A percentile compares a stretch with the other conserved stretches of the same genome.
These are phyloP conservation scores for Diplodus puntazzo DNA, from an alignment of 2,797 vertebrate genomes.

Conservation along the genomic window DNA sequence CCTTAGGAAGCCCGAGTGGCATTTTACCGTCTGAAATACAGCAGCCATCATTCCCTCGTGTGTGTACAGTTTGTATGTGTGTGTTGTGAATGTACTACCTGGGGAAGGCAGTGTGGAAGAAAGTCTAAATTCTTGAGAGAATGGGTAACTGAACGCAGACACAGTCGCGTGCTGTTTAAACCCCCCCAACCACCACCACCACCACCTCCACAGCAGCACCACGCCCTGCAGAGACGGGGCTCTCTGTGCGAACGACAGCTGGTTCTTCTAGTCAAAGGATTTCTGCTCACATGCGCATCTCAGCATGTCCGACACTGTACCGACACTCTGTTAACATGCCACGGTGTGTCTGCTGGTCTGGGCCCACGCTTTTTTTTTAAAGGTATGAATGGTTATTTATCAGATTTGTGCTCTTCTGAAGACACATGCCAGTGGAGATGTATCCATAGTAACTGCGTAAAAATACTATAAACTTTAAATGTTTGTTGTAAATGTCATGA, in stretches of 20 bases:
- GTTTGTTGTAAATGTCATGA: constrained; percentile 89
- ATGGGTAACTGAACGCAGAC: constrained; percentile 5
- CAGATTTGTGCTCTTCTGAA: constrained; percentile 81
- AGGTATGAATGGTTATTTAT: constrained; percentile 86
- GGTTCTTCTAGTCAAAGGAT: constrained; percentile 36
- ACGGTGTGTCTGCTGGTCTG: constrained; percentile 52
- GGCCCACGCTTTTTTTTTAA: constrained; percentile 40
- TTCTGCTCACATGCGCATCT: constrained; percentile 55
- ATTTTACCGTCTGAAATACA: background rate
- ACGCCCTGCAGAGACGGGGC: constrained; percentile 21
- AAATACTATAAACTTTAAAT: constrained; percentile 83
- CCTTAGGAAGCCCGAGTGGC: background rate
- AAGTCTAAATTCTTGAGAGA: constrained; percentile 13
- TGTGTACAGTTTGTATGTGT: constrained; percentile 23
- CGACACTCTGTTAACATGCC: constrained; percentile 33
- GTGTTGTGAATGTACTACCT: constrained; percentile 11
- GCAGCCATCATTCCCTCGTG: constrained; percentile 6
- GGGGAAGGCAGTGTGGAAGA: constrained; percentile 4
- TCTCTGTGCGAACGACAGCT: constrained; percentile 21
- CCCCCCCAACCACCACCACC: no score
- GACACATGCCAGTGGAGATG: constrained; percentile 80
- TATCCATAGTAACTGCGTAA: constrained; percentile 83
- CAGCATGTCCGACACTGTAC: constrained; percentile 67
- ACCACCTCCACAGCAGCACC: background rate
- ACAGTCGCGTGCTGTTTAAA: constrained; percentile 16